These are phyloP conservation scores for Lagorchestes hirsutus DNA, from an alignment of 2,797 vertebrate genomes.

Conservation along the genomic window DNA sequence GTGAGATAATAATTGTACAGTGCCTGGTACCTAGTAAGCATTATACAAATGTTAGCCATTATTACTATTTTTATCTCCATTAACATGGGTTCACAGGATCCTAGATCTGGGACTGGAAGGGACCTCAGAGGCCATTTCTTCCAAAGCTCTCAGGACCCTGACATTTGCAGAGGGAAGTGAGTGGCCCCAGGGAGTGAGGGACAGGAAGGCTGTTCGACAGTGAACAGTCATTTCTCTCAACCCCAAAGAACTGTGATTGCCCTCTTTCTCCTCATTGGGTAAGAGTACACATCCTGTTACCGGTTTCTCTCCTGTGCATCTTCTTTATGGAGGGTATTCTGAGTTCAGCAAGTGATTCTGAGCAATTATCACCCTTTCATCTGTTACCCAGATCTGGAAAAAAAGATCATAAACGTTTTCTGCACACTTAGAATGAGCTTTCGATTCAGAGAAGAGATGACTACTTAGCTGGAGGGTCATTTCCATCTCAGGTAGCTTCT, in stretches of 20 bases:
- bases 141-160: neutral
- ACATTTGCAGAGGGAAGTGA: neutral
- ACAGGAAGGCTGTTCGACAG: neutral
- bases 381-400: neutral
- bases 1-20: neutral
- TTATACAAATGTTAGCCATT: neutral
- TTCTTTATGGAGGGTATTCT: neutral
- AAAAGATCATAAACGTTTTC: neutral
- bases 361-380: neutral
- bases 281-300: neutral
- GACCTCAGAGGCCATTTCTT: neutral
- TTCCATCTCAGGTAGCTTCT: neutral
- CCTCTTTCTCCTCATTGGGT: neutral
- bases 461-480: neutral
- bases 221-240: neutral
- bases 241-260: neutral
- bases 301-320: rapidly evolving
- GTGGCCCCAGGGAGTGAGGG: neutral
- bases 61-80: neutral
- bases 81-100: neutral
- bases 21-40: neutral
- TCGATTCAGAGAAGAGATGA: neutral
- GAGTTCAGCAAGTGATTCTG: neutral
- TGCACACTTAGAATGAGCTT: neutral
- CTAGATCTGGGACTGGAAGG: neutral